Evolutionary conservation across 2,113 vertebrate species (phyloP).

Genomic region (Lucifuga dentata): DNA sequence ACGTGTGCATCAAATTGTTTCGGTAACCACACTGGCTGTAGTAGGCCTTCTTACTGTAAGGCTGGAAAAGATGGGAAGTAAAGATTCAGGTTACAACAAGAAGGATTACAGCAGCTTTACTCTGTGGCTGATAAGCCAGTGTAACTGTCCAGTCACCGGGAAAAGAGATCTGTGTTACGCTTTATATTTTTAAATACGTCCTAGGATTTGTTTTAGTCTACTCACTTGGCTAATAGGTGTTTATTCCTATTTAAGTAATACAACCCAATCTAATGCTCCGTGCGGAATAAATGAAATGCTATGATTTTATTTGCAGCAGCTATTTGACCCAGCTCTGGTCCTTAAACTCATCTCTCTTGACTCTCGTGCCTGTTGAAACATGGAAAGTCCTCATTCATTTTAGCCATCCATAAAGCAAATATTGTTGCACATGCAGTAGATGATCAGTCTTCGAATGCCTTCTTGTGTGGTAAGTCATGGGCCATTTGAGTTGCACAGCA

Average conservation of each 20-base stretch:
- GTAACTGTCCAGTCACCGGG: slow-evolving; percentile 39
- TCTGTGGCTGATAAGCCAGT: slow-evolving; percentile 40
- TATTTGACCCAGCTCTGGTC: slow-evolving; percentile 51
- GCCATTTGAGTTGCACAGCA: slow-evolving; percentile 89
- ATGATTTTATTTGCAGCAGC: slow-evolving; percentile 54
- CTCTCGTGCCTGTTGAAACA: slow-evolving; percentile 92
- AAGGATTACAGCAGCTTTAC: slow-evolving; percentile 54
- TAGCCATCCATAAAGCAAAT: slow-evolving; percentile 99
- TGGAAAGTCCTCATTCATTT: slow-evolving; percentile 99
- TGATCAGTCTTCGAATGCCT: slow-evolving; percentile 96
- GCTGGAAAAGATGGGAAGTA: slow-evolving; percentile 70
- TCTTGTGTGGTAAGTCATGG: slow-evolving; percentile 99
- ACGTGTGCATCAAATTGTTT: slow-evolving; percentile 68
- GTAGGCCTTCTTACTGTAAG: slow-evolving; percentile 47
- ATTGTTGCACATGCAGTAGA: slow-evolving; percentile 99
- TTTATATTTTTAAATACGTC: slow-evolving; percentile 23
- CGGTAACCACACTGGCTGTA: slow-evolving; percentile 51
- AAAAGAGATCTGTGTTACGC: slow-evolving; percentile 13
- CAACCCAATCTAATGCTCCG: neutral
- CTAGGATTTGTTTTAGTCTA: slow-evolving; percentile 14
- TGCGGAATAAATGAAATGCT: slow-evolving; percentile 24
- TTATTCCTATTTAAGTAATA: slow-evolving; percentile 3
- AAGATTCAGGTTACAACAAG: slow-evolving; percentile 54
- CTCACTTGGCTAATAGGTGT: slow-evolving; percentile 27
- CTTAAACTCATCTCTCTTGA: slow-evolving; percentile 86